Evolutionary conservation across 2,888 invertebrate species (phyloP).

Genomic region (Phymatocera aterrima): DNA sequence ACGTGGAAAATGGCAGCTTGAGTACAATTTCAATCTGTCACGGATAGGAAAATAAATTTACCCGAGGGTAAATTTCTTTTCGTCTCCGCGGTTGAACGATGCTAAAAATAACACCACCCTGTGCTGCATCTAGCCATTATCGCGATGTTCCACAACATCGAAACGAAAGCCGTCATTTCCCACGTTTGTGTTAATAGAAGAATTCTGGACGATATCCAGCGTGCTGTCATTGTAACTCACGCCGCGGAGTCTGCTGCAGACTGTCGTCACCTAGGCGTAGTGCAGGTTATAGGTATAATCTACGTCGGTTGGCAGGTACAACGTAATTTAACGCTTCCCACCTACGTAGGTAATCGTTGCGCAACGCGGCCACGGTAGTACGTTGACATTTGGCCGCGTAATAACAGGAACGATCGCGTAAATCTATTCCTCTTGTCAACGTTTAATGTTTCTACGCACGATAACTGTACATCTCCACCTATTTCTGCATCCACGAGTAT

Average conservation of each 20-base stretch:
- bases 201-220: background rate
- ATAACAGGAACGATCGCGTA: background rate
- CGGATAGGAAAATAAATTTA: too few species aligned
- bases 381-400: conserved; percentile 3
- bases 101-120: too few species aligned
- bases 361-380: background rate
- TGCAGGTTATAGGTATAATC: background rate
- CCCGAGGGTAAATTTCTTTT: too few species aligned
- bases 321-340: background rate
- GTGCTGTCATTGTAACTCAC: background rate
- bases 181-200: too few species aligned
- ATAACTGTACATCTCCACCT: background rate
- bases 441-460: background rate
- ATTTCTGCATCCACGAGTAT: too few species aligned
- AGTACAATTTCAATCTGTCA: too few species aligned
- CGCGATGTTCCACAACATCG: too few species aligned
- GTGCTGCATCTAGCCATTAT: too few species aligned
- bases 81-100: too few species aligned
- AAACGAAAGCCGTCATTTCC: too few species aligned
- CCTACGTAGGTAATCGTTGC: background rate
- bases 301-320: background rate
- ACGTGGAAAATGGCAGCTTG: too few species aligned
- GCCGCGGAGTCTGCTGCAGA: background rate
- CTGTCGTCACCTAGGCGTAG: background rate
- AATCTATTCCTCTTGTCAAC: background rate